phyloP scores from a whole-genome alignment of 2,888 invertebrate genomes.

The Nezara viridula region DNA sequence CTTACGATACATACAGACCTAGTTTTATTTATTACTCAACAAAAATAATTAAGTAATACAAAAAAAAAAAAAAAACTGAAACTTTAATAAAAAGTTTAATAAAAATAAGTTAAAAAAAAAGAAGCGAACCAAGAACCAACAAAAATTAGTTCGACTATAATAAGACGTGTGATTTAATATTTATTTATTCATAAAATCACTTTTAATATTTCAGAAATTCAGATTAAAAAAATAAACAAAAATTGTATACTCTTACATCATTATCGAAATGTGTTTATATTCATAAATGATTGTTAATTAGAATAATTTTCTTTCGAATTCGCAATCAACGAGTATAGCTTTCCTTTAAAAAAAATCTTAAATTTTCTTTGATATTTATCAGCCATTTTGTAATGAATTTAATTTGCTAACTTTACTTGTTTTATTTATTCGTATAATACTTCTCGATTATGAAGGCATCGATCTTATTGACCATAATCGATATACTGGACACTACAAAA shows the following conservation, averaged over 20 bases:
- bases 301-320: not conserved
- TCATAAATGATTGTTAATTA: not conserved
- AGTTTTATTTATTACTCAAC: no score
- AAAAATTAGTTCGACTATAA: no score
- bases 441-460: not conserved
- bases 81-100: no score
- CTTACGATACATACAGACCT: no score
- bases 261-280: not conserved
- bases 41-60: no score
- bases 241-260: not conserved
- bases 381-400: not conserved
- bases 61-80: no score
- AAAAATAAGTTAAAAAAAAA: no score
- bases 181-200: not conserved
- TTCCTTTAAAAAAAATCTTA: no score
- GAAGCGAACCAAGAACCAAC: no score
- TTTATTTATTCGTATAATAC: not conserved
- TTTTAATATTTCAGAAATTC: no score
- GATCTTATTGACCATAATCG: not conserved
- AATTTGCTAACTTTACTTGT: no score
- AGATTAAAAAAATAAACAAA: not conserved
- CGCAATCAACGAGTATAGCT: not conserved
- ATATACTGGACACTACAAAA: not conserved
- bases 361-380: not conserved
- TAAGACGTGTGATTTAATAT: not conserved